These are phyloP conservation scores for Progne subis DNA, from an alignment of 2,113 vertebrate species.

Conservation along the genomic window DNA sequence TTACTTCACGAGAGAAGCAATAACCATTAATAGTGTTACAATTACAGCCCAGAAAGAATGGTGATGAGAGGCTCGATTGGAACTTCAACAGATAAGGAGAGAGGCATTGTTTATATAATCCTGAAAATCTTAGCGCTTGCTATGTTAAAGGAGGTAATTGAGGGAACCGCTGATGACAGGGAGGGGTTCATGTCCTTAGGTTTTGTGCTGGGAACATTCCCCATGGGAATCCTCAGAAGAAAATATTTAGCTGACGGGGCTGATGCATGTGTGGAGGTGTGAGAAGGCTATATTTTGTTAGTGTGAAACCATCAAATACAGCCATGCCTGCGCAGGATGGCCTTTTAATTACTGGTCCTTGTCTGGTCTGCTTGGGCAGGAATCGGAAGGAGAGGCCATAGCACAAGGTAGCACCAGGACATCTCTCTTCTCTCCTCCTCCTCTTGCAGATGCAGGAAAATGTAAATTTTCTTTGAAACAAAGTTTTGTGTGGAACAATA, in stretches of 20 bases:
- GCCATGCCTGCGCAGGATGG: rapidly evolving
- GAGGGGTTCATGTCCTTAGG: background rate
- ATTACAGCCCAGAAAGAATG: background rate
- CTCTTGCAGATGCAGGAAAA: background rate
- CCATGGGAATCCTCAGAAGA: background rate
- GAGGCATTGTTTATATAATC: background rate
- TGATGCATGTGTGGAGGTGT: background rate
- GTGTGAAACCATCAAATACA: background rate
- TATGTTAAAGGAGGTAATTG: background rate
- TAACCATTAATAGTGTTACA: slow-evolving; percentile 21
- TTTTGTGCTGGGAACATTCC: background rate
- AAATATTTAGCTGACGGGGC: background rate
- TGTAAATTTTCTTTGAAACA: background rate
- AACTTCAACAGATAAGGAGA: background rate
- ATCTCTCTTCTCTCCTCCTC: background rate
- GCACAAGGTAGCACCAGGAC: background rate
- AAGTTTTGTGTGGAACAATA: background rate
- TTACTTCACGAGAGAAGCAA: slow-evolving; percentile 8
- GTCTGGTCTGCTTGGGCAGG: background rate
- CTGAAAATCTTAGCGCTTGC: background rate
- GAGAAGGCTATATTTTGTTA: background rate
- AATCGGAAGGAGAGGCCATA: background rate
- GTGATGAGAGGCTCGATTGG: background rate
- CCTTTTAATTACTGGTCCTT: background rate
- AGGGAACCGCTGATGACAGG: background rate